Base-by-base conservation (phyloP, 2,113 vertebrate species). In the Corythornis vintsioides region DNA sequence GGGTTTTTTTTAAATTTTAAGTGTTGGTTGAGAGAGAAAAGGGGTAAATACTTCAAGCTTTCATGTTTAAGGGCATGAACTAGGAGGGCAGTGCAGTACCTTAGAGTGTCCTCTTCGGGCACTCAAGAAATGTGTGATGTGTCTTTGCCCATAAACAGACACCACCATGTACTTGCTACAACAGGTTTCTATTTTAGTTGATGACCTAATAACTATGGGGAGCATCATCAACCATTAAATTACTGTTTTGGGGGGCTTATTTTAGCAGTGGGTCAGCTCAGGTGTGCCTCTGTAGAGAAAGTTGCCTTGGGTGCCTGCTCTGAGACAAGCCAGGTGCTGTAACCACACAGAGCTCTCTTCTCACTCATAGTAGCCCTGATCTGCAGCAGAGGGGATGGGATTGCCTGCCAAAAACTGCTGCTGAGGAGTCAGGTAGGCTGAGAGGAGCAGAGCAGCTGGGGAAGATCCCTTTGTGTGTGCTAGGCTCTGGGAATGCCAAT, bases 121-220 rank as follows among this genome's bases (percentile, higher is more conserved):
- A 1, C 61, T 53, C 12, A 4, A 31, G 53, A 20, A 55, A 4
- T 8, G 0, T 2, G 12, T 18, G 55, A 4, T 2, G 1, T 59
- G 53, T 43, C 53, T 56, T 22, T 61, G 55, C 61, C 77, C 59
- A 5, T 24, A 25, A 65, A 40, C 42, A 69, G 50, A 64, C 65
- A 76, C 55, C 52, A 55, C 33, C 14, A 8, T 11, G 24, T 43
- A 3, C 43, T 53, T 75, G 6, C 18, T 53, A 18, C 11, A 28
- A 35, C 66, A 73, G 21, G 6, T 5, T 74, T 71, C 48, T 72
- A 2, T 45, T 84, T 82, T 69, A 50, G 12, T 79, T 43, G 60
- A 67, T 18, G 21, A 31, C 2, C 0, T 52, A 17, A 6, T 26
- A 40, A 59, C 31, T 73, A 9, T 6, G 5, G 35, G 60, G 22